A percentile compares a stretch with the other conserved stretches of the same genome.
These are phyloP conservation scores for Nineta flava DNA, from an alignment of 2,888 invertebrate species.

Conservation along the genomic window DNA sequence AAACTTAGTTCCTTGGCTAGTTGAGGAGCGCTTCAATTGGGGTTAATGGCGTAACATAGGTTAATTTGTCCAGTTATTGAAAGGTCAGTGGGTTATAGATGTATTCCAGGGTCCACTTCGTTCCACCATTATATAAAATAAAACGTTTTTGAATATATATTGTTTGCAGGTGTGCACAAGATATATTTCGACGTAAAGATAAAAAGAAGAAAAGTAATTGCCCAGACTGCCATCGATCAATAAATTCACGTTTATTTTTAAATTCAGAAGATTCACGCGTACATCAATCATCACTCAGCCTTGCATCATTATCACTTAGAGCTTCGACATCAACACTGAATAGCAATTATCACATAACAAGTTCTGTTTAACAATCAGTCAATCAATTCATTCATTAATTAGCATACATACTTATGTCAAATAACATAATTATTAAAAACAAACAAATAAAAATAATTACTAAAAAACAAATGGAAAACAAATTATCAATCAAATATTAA, in stretches of 20 bases:
- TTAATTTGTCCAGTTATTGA: too few species aligned
- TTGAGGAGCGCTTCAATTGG: too few species aligned
- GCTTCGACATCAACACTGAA: constrained; percentile 28
- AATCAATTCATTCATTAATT: neutral
- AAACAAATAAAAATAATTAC: too few species aligned
- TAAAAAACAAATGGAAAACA: too few species aligned
- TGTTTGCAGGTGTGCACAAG: constrained; percentile 43
- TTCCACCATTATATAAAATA: too few species aligned
- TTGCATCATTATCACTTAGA: constrained; percentile 26
- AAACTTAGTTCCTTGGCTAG: too few species aligned
- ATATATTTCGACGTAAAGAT: constrained; percentile 43
- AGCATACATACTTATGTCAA: too few species aligned
- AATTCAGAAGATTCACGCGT: constrained; percentile 14
- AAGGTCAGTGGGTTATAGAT: too few species aligned
- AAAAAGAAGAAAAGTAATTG: constrained; percentile 48
- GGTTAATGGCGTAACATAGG: too few species aligned
- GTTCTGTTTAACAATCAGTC: constrained; percentile 28
- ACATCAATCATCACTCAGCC: constrained; percentile 16
- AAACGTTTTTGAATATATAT: neutral
- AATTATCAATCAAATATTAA: too few species aligned
- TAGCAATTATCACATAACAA: constrained; percentile 35
- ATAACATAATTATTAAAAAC: too few species aligned
- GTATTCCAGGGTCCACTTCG: too few species aligned
- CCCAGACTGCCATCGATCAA: constrained; percentile 53
- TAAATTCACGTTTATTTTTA: constrained; percentile 47